Base-by-base conservation (phyloP, 2,113 vertebrate species). In the Tachuris rubrigastra region DNA sequence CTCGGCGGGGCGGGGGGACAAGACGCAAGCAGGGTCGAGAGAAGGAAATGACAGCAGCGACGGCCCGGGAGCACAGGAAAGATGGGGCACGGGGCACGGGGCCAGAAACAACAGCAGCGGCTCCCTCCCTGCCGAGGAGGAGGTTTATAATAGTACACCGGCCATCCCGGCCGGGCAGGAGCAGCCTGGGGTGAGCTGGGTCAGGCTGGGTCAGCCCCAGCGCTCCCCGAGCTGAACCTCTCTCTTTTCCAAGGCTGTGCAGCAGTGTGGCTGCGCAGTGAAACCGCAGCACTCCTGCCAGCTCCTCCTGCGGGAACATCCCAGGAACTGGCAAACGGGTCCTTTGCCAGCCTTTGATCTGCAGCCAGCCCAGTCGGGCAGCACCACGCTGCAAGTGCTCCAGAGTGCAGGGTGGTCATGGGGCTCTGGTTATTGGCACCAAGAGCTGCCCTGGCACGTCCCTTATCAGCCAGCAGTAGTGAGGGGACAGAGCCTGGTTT, bases 31-130 rank as follows among this genome's bases (percentile, higher is more conserved):
- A 33, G 78, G 58, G 75, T 56, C 22, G 18, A 6, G 10, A 73
- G 92, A 50, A 97, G 97, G 96, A 97, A 97, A 96, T 97, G 95
- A 95, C 88, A 85, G 87, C 89, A 91, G 37, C 19, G 6, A 93
- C 52, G 74, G 42, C 89, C 66, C n/a, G 87, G 89, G 90, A 81
- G 91, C 83, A 33, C 76, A 95, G 97, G 95, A 96, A 97, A 96
- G 97, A 97, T 95, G 95, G 93, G 96, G 96, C 94, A 92, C 3
- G 5, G 80, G 96, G 94, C 89, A 47, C 3, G 6, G 92, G 55
- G 92, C 92, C 89, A 81, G 92, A 46, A 97, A 87, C 87, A 92
- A 77, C 79, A 87, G 82, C 75, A 42, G 88, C 2, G 1, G 66
- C 89, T 90, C 85, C 95, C 90, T 27, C 44, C 93, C 66, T 30